phyloP scores from a whole-genome alignment of 2,797 vertebrate species.

The Ambastaia sidthimunki region DNA sequence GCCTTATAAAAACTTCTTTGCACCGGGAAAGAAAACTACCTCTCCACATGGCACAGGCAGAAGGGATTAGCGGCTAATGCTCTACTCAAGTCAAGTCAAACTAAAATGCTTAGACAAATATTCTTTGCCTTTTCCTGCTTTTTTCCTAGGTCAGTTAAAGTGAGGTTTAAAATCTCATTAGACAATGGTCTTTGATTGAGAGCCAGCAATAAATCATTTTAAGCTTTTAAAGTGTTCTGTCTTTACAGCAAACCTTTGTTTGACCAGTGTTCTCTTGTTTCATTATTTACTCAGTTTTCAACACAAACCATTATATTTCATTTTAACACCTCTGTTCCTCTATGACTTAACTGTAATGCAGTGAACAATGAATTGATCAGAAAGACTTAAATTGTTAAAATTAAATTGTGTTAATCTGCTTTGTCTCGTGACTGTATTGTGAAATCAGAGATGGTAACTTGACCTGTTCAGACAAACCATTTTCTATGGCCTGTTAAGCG shows the following conservation, averaged over 20 bases:
- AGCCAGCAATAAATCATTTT: slow-evolving; percentile 35
- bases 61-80: slow-evolving; percentile 10
- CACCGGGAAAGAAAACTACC: slow-evolving; percentile 40
- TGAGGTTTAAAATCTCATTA: background rate
- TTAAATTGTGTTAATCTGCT: background rate
- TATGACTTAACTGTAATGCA: background rate
- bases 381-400: slow-evolving; percentile 8
- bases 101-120: slow-evolving; percentile 15
- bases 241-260: background rate
- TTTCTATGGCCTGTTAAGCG: background rate
- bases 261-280: background rate
- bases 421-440: background rate
- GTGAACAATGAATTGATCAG: background rate
- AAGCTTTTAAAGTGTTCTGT: background rate
- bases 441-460: background rate
- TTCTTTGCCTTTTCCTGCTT: background rate
- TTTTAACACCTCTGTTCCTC: background rate
- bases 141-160: background rate
- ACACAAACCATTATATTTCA: background rate
- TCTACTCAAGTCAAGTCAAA: slow-evolving; percentile 2
- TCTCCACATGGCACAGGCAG: slow-evolving; percentile 17
- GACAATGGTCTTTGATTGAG: slow-evolving; percentile 46
- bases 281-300: background rate
- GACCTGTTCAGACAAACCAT: background rate
- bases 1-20: slow-evolving; percentile 36